Evolutionary conservation across 35 echinoderm and acorn worm genomes (phyloP), one percentile per base, ranked within the genome.

Genomic region (Strongylocentrotus purpuratus): DNA sequence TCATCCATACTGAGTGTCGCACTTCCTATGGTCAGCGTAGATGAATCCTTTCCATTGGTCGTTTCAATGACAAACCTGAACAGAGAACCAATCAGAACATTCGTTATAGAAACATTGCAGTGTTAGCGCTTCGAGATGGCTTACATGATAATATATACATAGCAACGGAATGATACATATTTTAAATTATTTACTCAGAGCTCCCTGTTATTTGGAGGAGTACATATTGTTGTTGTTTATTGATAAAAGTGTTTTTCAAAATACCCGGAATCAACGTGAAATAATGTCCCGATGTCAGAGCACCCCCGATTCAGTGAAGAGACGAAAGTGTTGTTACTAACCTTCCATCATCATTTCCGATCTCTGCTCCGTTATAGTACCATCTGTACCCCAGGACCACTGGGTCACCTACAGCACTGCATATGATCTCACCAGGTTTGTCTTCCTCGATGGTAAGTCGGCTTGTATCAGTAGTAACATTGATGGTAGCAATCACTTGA

Each of bases 1-100:
- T 97, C 96, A 58, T 99, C 98, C 95, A 99, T 97, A 48, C 97
- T 98, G n/a, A 98, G 94, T 11, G 97, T 85, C 4, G 98, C 98
- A 28, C 95, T 95, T 17, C 95, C 92, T 31, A 99, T 97, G 28
- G 94, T 95, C 10, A 99, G 96, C 1, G 96, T 95, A 33, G 98
- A 96, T 28, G 94, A 35, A 31, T 93, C 91, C 85, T 94, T 96
- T 12, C 87, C 95, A 12, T 92, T 88, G 4, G 96, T 97, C 48
- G 95, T 96, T 31, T 94, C 94, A 59, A 99, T 96, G 2, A 97
- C 94, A 95, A 99, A 99, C 55, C 98, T 97, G 85, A n/a, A 31
- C 0, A 46, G 20, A 45, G 32, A 89, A 46, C 87, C 10, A 89
- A 89, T 89, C 33, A 89, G 20, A 89, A 89, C 15, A 33, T 18